Evolutionary conservation across 2,888 invertebrate species (phyloP).

Genomic region (Calliphora vomitoria): DNA sequence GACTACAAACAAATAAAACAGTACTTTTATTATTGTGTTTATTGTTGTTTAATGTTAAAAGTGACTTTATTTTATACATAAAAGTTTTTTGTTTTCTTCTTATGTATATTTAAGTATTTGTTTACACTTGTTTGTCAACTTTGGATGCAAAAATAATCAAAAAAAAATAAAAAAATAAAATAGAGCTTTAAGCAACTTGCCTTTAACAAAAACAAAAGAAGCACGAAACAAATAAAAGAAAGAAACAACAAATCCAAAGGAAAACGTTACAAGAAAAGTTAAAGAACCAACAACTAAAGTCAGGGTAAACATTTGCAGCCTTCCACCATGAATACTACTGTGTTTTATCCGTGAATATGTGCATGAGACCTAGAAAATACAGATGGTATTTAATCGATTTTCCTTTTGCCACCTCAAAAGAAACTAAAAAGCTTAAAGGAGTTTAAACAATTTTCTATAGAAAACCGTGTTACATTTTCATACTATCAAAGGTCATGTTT

Average conservation of each 20-base stretch:
- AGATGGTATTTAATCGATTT: constrained; percentile 36
- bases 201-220: constrained; percentile 7
- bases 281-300: constrained; percentile 41
- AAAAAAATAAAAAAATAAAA: not conserved
- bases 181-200: constrained; percentile 44
- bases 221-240: constrained; percentile 5
- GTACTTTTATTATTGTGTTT: not conserved
- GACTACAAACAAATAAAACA: not conserved
- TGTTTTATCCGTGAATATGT: constrained; percentile 11
- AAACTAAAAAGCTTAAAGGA: no score
- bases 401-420: no score
- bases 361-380: constrained; percentile 28
- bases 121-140: constrained; percentile 31
- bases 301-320: constrained; percentile 41
- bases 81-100: constrained; percentile 8
- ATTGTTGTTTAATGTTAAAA: constrained; percentile 11
- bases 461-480: no score
- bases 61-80: not conserved
- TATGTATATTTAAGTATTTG: constrained; percentile 31
- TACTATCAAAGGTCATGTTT: no score
- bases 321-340: not conserved
- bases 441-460: no score
- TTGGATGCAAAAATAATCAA: not conserved
- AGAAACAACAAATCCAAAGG: constrained; percentile 4
- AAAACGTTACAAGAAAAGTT: constrained; percentile 24